phyloP scores from a whole-genome alignment of 2,113 vertebrate species.

The Scytalopus superciliaris region DNA sequence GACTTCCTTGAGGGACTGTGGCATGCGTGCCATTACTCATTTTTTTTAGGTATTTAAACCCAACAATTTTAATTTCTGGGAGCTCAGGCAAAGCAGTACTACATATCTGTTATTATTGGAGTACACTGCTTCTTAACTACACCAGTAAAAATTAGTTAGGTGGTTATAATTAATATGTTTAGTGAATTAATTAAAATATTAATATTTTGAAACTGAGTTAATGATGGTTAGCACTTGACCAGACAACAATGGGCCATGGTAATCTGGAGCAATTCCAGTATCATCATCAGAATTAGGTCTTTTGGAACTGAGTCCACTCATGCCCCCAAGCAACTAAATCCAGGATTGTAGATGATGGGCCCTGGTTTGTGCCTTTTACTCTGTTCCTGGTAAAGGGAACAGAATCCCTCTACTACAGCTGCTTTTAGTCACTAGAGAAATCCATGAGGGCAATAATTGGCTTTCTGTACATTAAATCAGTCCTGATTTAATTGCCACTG shows the following conservation, averaged over 20 bases:
- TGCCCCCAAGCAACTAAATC: not conserved
- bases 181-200: not conserved
- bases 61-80: not conserved
- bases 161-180: not conserved
- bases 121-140: not conserved
- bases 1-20: not conserved
- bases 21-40: not conserved
- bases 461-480: not conserved
- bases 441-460: not conserved
- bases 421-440: not conserved
- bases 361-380: not conserved
- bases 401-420: not conserved
- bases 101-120: not conserved
- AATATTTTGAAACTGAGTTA: not conserved
- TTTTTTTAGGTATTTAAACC: not conserved
- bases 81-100: not conserved
- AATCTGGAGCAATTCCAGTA: not conserved
- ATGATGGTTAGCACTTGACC: not conserved
- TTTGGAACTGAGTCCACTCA: not conserved
- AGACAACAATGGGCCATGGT: accelerated
- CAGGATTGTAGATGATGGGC: not conserved
- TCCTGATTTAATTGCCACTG: not conserved
- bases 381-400: not conserved
- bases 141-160: not conserved
- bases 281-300: not conserved